A percentile compares a stretch with the other conserved stretches of the same genome.
phyloP scores from a whole-genome alignment of 2,797 vertebrate genomes.

The Falco biarmicus region DNA sequence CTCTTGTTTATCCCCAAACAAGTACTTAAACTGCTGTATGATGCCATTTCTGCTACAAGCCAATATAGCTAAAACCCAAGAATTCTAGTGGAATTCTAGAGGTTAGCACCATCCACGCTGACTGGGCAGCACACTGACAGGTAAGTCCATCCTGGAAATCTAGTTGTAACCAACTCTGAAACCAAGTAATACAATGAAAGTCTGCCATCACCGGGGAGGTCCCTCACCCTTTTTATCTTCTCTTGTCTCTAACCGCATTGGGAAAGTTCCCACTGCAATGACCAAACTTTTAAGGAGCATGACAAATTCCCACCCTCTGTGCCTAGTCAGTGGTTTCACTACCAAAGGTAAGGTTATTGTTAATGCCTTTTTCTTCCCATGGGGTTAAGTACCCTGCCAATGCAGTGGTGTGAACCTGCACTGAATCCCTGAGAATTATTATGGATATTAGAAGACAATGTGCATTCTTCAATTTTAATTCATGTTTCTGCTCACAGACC shows the following conservation, averaged over 20 bases:
- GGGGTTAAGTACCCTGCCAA: background rate
- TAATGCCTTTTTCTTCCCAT: background rate
- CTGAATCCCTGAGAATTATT: background rate
- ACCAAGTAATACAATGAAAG: background rate
- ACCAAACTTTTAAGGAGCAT: background rate
- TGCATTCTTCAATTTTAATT: background rate
- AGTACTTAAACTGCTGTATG: background rate
- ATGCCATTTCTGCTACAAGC: background rate
- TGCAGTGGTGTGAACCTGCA: background rate
- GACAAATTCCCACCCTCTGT: background rate
- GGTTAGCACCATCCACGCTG: background rate
- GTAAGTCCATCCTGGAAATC: background rate
- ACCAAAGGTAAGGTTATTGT: background rate
- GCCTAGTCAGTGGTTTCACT: background rate
- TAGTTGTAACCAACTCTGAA: background rate
- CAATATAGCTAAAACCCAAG: background rate
- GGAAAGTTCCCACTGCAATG: background rate
- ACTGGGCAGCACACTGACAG: background rate
- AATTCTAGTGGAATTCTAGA: background rate
- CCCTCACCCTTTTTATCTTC: background rate
- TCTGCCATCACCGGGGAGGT: background rate
- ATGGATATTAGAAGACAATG: background rate
- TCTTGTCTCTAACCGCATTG: background rate
- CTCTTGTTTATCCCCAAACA: background rate
- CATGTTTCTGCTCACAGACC: background rate